phyloP scores from a whole-genome alignment of 2,888 invertebrate species.

The Electrophaes corylata region DNA sequence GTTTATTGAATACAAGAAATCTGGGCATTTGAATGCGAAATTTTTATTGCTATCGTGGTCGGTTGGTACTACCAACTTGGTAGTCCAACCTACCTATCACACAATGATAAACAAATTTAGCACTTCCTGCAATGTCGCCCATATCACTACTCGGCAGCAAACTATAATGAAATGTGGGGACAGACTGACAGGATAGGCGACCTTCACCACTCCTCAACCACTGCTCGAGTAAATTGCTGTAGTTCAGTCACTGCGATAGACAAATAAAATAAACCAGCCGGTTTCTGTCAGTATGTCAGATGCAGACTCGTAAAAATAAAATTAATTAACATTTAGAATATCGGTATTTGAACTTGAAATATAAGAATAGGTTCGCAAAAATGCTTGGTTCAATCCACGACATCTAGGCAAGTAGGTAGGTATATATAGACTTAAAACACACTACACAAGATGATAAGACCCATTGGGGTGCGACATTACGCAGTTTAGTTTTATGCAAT shows the following conservation, averaged over 20 bases:
- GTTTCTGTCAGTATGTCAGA: too few relatives aligned
- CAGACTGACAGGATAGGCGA: slow-evolving; percentile 37
- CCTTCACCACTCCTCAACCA: slow-evolving; percentile 40
- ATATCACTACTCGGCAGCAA: slow-evolving; percentile 25
- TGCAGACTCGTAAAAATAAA: background rate
- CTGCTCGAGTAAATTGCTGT: slow-evolving; percentile 19
- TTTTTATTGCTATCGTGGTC: too few relatives aligned
- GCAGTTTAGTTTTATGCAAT: slow-evolving; percentile 27
- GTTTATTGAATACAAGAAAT: too few relatives aligned
- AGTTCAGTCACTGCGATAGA: background rate
- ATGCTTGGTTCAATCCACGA: too few relatives aligned
- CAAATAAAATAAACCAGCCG: too few relatives aligned
- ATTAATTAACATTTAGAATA: background rate
- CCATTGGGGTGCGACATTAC: background rate
- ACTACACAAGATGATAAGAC: background rate
- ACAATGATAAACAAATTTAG: slow-evolving; percentile 19
- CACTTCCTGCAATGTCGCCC: slow-evolving; percentile 37
- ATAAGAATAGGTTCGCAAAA: too few relatives aligned
- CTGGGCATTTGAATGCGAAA: too few relatives aligned
- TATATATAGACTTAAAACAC: background rate
- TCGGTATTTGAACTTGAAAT: background rate
- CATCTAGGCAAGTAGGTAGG: too few relatives aligned
- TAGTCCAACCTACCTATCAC: too few relatives aligned
- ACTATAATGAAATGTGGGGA: slow-evolving; percentile 47
- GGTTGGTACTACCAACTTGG: too few relatives aligned